Evolutionary conservation across 1,140 invertebrate species (phyloP), one percentile per base, ranked within the genome.

Genomic region (Orchestia grillus): DNA sequence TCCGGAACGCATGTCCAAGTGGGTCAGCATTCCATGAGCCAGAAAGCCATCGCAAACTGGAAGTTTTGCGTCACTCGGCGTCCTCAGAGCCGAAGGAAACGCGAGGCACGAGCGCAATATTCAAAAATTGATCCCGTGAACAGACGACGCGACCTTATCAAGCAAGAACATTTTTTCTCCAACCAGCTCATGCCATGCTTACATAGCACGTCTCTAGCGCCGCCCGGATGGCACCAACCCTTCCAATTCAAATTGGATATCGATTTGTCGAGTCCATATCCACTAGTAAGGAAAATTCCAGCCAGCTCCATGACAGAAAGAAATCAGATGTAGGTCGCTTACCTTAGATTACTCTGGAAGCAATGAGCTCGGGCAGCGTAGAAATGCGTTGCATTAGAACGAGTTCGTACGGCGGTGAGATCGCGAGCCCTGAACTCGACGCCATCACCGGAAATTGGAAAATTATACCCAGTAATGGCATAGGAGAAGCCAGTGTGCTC

Each of bases 221-320:
- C 62, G 11, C 36, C 62, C 15, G 62, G 62, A 77, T 77, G 11
- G 88, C n/a, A 42, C 41, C n/a, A 90, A 90, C 88, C 88, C 88
- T 90, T 42, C 88, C n/a, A 90, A 90, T 90, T 90, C 88, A 90
- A 42, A 90, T 90, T 90, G 88, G 88, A 90, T 90, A 90, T 90
- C 88, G 88, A 90, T 90, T 90, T 42, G 36, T 42, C 41, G 88
- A 41, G 88, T 42, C 88, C 88, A 90, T 90, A 44, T 90, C 62
- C 62, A 77, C 62, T 77, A 28, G 62, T 41, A 41, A 42, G 28
- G 88, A 90, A 90, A 90, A 90, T 90, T 42, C 42, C 88, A 41
- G 88, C 4, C 88, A 90, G 88, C 43, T 90, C 88, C 41, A 44
- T 44, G 88, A 90, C 88, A 90, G 88, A 42, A 90, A 90, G 88